These are phyloP conservation scores for Sipha flava DNA, from an alignment of 1,140 invertebrate genomes.

Conservation along the genomic window DNA sequence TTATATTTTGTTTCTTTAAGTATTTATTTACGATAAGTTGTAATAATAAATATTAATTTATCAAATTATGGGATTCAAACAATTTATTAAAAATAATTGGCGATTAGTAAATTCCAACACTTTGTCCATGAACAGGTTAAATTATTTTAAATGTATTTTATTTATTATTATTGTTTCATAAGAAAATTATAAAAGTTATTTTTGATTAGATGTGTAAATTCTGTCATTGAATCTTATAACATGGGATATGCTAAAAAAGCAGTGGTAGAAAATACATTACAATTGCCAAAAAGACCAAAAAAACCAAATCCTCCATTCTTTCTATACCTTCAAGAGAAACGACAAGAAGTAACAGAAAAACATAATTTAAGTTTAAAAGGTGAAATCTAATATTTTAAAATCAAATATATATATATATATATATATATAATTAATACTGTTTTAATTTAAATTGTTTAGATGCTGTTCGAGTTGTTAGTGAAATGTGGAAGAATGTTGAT, in stretches of 20 bases:
- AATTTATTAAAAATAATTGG: neutral
- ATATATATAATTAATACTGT: neutral
- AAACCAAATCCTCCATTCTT: constrained; percentile 7
- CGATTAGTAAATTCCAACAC: neutral
- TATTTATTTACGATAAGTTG: no score
- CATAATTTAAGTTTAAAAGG: constrained; percentile 3
- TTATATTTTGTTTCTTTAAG: no score
- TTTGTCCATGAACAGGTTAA: constrained; percentile 3
- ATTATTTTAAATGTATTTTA: neutral
- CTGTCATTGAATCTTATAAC: neutral
- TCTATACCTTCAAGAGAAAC: constrained; percentile 12
- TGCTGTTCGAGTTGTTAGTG: neutral
- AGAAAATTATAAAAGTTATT: neutral
- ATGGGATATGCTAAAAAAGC: neutral
- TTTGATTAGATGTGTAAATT: neutral
- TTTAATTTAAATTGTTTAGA: neutral
- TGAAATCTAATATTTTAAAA: neutral
- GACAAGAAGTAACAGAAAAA: neutral
- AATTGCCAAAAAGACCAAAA: neutral
- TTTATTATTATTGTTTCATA: neutral
- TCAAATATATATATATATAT: neutral
- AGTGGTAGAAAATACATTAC: neutral
- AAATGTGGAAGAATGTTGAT: constrained; percentile 13
- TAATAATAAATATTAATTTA: neutral
- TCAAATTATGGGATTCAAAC: neutral